Base-by-base conservation (phyloP, 1,140 invertebrate species). In the Ditylenchus dipsaci region DNA sequence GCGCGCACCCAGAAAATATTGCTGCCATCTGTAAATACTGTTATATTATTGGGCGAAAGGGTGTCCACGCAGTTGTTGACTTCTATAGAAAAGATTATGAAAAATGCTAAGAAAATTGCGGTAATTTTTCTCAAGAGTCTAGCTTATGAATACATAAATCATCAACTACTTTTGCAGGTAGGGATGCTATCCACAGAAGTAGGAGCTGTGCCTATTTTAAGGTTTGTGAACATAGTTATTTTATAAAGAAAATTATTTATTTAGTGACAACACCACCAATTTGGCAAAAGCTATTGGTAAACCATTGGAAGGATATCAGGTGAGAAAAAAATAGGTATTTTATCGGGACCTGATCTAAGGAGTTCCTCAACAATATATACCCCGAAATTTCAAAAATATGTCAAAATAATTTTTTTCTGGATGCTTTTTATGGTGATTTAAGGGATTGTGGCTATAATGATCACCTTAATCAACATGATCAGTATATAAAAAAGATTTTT, bases 181-280 rank as follows among this genome's bases (percentile, higher is more conserved):
- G 79, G 79, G 29, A 82, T 82, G 69, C 69, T 81, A 1, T 72
- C 79, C 11, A 83, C 81, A 0, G 79, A 81, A 57, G 69, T 71
- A 5, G 79, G 81, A 9, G 69, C 71, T 8, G 69, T 83, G 43
- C 79, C 79, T 23, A 29, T 81, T 38, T 69, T 81, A 33, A 38
- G 33, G 33, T 38, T 5, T 38, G 33, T 38, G 11, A 38, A 38
- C 33, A 5, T 38, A 38, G 11, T 11, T 38, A 5, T 38, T 38
- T 38, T 3, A 11, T 11, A 5, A 38, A 5, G 33, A 38, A 38
- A 5, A 11, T 38, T 3, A 11, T 11, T 38, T n/a, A n/a, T 38
- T 38, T 11, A 73, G 71, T 29, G 81, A 83, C 60, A 76, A 83
- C 43, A 81, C 71, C 8, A 80, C 79, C 38, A 82, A 81, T 76